Evolutionary conservation across 2,888 invertebrate genomes (phyloP).

Genomic region (Rugalucina vietnamica): DNA sequence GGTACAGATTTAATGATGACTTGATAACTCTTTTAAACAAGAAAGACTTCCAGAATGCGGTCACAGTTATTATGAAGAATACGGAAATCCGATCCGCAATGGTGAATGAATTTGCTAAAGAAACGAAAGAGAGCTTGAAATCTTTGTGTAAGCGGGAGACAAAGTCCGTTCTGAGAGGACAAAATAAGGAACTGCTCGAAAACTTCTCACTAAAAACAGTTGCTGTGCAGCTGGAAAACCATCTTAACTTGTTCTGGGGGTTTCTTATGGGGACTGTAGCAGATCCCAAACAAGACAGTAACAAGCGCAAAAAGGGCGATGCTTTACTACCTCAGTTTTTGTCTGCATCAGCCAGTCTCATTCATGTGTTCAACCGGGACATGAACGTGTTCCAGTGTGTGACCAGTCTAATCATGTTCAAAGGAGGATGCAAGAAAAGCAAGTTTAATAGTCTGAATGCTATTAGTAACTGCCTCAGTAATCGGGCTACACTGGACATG

Average conservation of each 20-base stretch:
- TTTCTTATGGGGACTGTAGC: neutral
- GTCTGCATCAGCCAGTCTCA: constrained; percentile 15
- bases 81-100: neutral
- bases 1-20: neutral
- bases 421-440: constrained; percentile 42
- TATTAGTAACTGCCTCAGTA: constrained; percentile 24
- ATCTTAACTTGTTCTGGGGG: neutral
- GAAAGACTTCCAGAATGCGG: neutral
- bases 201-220: constrained; percentile 1
- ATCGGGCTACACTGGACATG: constrained; percentile 20
- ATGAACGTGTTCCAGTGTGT: constrained; percentile 22
- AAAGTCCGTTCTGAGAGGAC: neutral
- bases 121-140: neutral
- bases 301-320: constrained; percentile 20
- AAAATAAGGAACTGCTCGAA: neutral
- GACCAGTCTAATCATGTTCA: constrained; percentile 22
- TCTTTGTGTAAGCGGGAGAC: neutral
- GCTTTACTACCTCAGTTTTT: constrained; percentile 31
- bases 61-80: neutral
- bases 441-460: constrained; percentile 41
- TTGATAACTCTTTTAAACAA: neutral
- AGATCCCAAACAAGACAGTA: neutral
- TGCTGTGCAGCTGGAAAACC: neutral
- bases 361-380: constrained; percentile 31
- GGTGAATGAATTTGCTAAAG: neutral